Evolutionary conservation across 2,797 vertebrate species (phyloP).

Genomic region (Microctenopoma lineatum): DNA sequence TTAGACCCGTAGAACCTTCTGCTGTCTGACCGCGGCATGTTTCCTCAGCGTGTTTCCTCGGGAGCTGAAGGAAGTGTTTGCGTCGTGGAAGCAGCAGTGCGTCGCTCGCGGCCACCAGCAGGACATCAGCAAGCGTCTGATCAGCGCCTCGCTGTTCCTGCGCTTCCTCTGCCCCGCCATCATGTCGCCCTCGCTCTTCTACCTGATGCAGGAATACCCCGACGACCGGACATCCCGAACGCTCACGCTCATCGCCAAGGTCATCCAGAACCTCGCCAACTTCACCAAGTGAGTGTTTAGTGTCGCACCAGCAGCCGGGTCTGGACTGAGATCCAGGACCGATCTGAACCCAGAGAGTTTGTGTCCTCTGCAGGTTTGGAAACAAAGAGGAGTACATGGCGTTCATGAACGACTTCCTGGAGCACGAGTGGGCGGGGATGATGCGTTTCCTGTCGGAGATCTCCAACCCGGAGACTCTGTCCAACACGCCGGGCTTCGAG

Average conservation of each 20-base stretch:
- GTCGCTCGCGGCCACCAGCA: conserved; percentile 89
- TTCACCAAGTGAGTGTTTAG: conserved; percentile 90
- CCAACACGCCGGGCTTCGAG: conserved; percentile 92
- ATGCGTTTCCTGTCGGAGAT: conserved; percentile 95
- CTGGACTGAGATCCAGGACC: too few relatives aligned
- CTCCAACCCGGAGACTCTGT: conserved; percentile 92
- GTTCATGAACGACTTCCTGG: conserved; percentile 98
- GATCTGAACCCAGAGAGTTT: too few relatives aligned
- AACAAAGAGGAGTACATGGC: conserved; percentile 99
- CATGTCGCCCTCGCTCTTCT: conserved; percentile 97
- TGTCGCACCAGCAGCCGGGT: too few relatives aligned
- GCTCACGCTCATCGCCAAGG: conserved; percentile 96
- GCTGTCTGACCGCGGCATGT: background rate
- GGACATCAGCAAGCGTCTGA: conserved; percentile 93
- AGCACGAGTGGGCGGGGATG: conserved; percentile 97
- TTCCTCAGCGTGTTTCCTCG: conserved; percentile 91
- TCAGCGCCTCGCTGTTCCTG: conserved; percentile 95
- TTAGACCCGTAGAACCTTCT: background rate
- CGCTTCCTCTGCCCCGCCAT: conserved; percentile 97
- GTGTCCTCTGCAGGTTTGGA: conserved; percentile 86
- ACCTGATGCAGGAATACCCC: conserved; percentile 95
- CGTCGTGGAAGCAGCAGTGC: conserved; percentile 95
- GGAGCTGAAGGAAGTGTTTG: conserved; percentile 96
- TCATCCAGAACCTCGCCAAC: conserved; percentile 98
- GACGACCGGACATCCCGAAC: conserved; percentile 94